Percentiles rank a stretch among this genome's conserved stretches.
Conservation (phyloP, 2,113 vertebrate species). For the Calyptommatus sinebrachiatus region DNA sequence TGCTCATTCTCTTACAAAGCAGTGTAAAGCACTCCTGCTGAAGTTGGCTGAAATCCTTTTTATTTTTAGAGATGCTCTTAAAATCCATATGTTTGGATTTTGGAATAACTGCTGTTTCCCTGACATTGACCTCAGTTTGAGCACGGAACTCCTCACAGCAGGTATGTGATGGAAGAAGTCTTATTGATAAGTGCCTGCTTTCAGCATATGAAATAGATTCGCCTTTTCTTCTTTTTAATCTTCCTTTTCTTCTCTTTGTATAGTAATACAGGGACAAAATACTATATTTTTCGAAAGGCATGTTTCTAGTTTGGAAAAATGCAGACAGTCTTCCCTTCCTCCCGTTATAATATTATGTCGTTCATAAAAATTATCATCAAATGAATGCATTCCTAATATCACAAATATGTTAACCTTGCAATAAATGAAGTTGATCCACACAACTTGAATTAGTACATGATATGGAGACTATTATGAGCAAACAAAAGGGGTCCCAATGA, state of each 20-base stretch:
- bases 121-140: neutral
- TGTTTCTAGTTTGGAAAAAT: too few relatives aligned
- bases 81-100: conserved; percentile 20
- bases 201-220: neutral
- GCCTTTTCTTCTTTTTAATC: neutral
- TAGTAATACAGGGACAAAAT: neutral
- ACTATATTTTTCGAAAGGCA: too few relatives aligned
- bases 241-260: neutral
- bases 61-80: conserved; percentile 16
- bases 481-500: too few relatives aligned
- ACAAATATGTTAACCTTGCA: too few relatives aligned
- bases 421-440: too few relatives aligned
- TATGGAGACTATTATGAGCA: too few relatives aligned
- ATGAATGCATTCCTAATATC: too few relatives aligned
- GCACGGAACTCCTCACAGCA: neutral
- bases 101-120: conserved; percentile 21
- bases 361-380: too few relatives aligned
- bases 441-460: too few relatives aligned
- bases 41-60: neutral
- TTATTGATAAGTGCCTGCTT: neutral
- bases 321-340: too few relatives aligned
- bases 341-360: too few relatives aligned
- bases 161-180: too few relatives aligned
- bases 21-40: conserved; percentile 18
- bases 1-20: conserved; percentile 9